Evolutionary conservation across 2,797 vertebrate genomes (phyloP), one percentile per base, ranked within the genome.

Genomic region (Aselliscus stoliczkanus): DNA sequence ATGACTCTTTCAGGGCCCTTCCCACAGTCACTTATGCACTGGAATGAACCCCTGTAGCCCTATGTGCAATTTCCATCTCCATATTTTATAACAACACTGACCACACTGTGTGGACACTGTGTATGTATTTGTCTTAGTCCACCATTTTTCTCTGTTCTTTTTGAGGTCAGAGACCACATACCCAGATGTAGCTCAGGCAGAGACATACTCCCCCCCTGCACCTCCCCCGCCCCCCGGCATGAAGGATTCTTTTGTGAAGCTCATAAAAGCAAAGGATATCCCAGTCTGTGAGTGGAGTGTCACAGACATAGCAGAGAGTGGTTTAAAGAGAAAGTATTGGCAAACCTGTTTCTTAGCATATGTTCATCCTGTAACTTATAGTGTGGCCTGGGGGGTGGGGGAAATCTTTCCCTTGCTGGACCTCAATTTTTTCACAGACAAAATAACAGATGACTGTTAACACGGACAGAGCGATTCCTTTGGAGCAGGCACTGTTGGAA

Each of bases 1-100:
- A 21, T 39, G 50, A 44, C 42, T 37, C 18, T 27, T 44, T 17
- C 31, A 21, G 23, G 5, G 8, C 12, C 21, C 12, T 2, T 27
- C 9, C 15, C 58, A 75, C 8, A 34, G 1, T 21, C 5, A 34
- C 31, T 10, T 10, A 0, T 0, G 1, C 4, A 1, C 5, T 69
- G 29, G 39, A 47, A 11, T 4, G 42, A 20, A 34, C 47, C 25
- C 2, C 44, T 21, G 21, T 20, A 6, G 39, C 25, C 52, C 23
- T 39, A 23, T 14, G 3, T 6, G 6, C 18, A 27, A 29, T 31
- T 42, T 86, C 54, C 31, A 31, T 1, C 17, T 31, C 90, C 0
- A 0, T 2, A 1, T 62, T 52, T 34, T 64, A 25, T 29, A 29
- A 11, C 1, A 29, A 17, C 34, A 39, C 1, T 7, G 44, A 58